Base-by-base conservation (phyloP, 2,888 invertebrate species). In the Pherbina coryleti region DNA sequence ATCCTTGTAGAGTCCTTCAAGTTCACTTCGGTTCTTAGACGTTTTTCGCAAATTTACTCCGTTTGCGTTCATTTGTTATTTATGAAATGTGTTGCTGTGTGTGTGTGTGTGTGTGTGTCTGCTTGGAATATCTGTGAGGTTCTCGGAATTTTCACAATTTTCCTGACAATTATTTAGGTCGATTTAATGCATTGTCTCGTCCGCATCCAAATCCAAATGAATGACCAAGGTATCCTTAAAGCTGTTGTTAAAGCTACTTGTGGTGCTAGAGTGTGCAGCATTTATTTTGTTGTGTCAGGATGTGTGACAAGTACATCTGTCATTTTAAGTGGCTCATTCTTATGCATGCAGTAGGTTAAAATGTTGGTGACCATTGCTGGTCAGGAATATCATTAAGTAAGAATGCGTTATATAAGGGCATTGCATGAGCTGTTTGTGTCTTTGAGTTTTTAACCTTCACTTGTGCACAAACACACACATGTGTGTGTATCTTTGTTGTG, bases 241-340 rank as follows among this genome's bases (percentile, higher is more conserved):
- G 70, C 64, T 69, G 66, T 34, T 22, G 31, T 14, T 11, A 25
- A 14, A 4, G n/a, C 14, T 49, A 37, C 67, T 44, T 19, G 22
- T 49, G 51, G 22, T 22, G 69, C 4, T 51, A 28, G 49, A 60
- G 60, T 14, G 22, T 60, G 25, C 14, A 28, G 34, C n/a, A 34
- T 34, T n/a, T 34, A 64, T 64, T 73, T 69, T 77, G 76, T 78
- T 72, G 55, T 44, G 75, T 57, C 69, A 19, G 75, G 73, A 73
- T 81, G 75, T 75, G 76, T 73, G 60, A 74, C 76, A 79, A 82
- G 85, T 84, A 81, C 84, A 87, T 87, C 84, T 87, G 87, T 86
- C 86, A 87, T 83, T 87, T 85, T 84, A 86, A 86, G 86, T 86
- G 85, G 85, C 86, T 86, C 85, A 86, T 85, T 86, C 87, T 85